Base-by-base conservation (phyloP, 2,113 vertebrate genomes). In the Setophaga petechia region DNA sequence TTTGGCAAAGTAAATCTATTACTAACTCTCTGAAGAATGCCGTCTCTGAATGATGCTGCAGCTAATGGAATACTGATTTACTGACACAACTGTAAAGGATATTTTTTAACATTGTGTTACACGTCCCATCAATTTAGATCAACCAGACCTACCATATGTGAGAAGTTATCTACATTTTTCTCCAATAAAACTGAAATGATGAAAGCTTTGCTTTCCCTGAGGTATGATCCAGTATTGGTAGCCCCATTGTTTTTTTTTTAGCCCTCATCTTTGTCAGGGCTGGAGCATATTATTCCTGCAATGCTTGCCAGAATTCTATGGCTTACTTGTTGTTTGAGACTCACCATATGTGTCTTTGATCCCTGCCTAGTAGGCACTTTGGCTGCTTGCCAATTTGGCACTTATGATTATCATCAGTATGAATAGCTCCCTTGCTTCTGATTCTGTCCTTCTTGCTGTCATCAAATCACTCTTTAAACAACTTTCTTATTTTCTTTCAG, bases 281-380 rank as follows among this genome's bases (percentile, higher is more conserved):
- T 97, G 97, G 94, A 98, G 94, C 62, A 78, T 43, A 97, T 97
- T 97, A 96, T 44, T 95, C 47, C 57, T 79, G 52, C 76, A 93
- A 80, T 39, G 84, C 93, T 92, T 96, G 97, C 97, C 96, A 98
- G 95, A 96, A 94, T 93, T 94, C 93, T 93, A 95, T 87, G 94
- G 97, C 92, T 97, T 96, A 97, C 96, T 97, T 97, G 93, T 96
- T 96, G 91, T 94, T 96, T 95, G 97, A 97, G 87, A 96, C 79
- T 95, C 94, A 96, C 95, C 97, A 98, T 97, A 97, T 97, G 97
- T 96, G 93, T 89, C 97, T 98, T 97, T 98, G 97, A 98, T 98
- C 95, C 73, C 82, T 95, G 89, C 93, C 94, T 93, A 95, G 95
- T 96, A 97, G 97, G 96, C 94, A 97, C 80, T 88, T 92, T 97